phyloP scores from a whole-genome alignment of 2,888 invertebrate genomes.

The Thalpophila matura region DNA sequence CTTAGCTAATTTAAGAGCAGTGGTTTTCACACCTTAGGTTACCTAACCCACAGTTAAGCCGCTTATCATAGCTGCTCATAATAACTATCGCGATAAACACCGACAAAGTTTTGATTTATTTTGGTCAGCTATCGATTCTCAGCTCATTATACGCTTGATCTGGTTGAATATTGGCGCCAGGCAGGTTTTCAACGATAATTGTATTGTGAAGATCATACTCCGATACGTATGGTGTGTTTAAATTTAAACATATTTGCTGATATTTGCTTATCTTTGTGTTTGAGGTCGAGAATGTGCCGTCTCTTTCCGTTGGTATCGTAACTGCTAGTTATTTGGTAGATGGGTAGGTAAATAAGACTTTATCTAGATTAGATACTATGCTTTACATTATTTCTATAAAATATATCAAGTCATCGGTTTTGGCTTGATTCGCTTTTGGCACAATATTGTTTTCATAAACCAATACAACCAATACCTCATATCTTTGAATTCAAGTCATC shows the following conservation, averaged over 20 bases:
- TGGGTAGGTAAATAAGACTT: neutral
- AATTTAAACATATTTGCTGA: conserved; percentile 27
- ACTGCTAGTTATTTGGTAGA: neutral
- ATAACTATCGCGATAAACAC: conserved; percentile 55
- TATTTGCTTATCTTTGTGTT: conserved; percentile 38
- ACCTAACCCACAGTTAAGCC: conserved; percentile 71
- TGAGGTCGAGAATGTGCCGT: conserved; percentile 5
- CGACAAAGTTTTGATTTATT: conserved; percentile 60
- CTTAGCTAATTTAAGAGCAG: conserved; percentile 78
- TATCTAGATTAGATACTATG: neutral
- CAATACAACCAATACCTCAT: no score
- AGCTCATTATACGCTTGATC: conserved; percentile 43
- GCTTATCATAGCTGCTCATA: conserved; percentile 65
- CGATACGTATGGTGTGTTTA: conserved; percentile 40
- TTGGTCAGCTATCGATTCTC: conserved; percentile 52
- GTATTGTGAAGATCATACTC: conserved; percentile 50
- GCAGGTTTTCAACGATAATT: conserved; percentile 55
- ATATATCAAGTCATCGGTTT: neutral
- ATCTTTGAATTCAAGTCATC: no score
- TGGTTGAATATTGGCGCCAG: conserved; percentile 54
- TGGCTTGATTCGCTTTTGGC: neutral
- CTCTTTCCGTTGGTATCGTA: neutral
- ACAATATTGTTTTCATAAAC: no score
- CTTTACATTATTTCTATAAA: neutral
- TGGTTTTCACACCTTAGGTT: conserved; percentile 74